Evolutionary conservation across 2,113 vertebrate genomes (phyloP).

Genomic region (Hyperopisus bebe): DNA sequence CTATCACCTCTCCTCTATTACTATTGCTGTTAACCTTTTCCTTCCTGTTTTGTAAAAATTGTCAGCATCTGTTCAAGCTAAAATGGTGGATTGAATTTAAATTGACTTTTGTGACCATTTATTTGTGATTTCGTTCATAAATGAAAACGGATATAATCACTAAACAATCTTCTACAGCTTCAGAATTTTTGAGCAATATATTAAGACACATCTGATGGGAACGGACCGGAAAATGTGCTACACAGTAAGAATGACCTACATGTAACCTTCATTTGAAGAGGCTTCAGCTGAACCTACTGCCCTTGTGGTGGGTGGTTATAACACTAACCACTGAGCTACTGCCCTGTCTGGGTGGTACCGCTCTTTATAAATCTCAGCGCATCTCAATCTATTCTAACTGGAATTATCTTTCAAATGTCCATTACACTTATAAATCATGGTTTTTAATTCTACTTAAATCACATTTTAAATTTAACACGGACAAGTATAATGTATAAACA

Average conservation of each 20-base stretch:
- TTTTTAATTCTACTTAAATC: background rate
- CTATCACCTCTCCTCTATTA: background rate
- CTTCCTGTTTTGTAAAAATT: background rate
- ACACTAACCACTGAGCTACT: background rate
- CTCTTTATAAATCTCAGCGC: background rate
- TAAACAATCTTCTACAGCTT: background rate
- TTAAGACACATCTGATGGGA: background rate
- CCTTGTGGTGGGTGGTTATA: background rate
- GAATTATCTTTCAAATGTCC: background rate
- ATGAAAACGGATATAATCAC: background rate
- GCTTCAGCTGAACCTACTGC: background rate
- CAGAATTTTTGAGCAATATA: background rate
- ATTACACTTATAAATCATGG: background rate
- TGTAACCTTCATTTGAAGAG: background rate
- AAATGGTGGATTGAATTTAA: background rate
- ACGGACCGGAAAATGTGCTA: background rate
- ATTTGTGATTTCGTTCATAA: background rate
- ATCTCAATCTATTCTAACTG: background rate
- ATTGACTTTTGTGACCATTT: background rate
- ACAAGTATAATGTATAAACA: background rate
- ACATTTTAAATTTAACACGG: background rate
- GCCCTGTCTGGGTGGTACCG: background rate
- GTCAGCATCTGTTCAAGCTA: background rate
- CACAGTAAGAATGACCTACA: background rate
- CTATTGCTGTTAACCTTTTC: background rate